These are phyloP conservation scores for Phylloscopus whistleri DNA, from an alignment of 2,113 vertebrate species.

Conservation along the genomic window DNA sequence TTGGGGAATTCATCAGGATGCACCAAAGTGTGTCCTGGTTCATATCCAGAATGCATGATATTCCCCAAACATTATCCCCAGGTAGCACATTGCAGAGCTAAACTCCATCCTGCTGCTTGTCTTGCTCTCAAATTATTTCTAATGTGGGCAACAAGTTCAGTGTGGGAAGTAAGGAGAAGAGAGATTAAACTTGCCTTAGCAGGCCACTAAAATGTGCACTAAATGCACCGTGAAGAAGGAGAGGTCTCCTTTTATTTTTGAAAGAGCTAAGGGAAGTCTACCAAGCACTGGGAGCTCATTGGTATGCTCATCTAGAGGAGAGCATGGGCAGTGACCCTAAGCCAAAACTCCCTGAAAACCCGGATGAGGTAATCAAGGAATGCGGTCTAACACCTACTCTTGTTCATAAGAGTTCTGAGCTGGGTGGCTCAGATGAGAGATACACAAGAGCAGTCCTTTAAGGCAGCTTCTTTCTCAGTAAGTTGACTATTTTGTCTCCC, in stretches of 20 bases:
- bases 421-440: not conserved
- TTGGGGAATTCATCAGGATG: not conserved
- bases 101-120: not conserved
- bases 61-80: not conserved
- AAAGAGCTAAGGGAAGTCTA: not conserved
- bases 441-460: not conserved
- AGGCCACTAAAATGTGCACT: not conserved
- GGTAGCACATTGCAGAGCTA: not conserved
- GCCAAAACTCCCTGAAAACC: not conserved
- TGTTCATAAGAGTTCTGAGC: not conserved
- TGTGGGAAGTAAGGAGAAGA: not conserved
- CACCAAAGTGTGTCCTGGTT: not conserved
- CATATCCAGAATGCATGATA: not conserved
- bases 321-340: not conserved
- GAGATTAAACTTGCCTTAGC: not conserved
- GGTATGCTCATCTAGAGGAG: not conserved
- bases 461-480: not conserved
- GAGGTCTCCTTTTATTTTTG: not conserved
- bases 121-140: not conserved
- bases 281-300: rapidly evolving
- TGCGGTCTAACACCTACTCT: not conserved
- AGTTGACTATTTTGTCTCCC: not conserved
- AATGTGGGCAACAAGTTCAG: not conserved
- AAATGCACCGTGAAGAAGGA: not conserved
- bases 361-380: not conserved